These are phyloP conservation scores for Drosophila acutilabella DNA, from an alignment of 2,888 invertebrate genomes.

Conservation along the genomic window DNA sequence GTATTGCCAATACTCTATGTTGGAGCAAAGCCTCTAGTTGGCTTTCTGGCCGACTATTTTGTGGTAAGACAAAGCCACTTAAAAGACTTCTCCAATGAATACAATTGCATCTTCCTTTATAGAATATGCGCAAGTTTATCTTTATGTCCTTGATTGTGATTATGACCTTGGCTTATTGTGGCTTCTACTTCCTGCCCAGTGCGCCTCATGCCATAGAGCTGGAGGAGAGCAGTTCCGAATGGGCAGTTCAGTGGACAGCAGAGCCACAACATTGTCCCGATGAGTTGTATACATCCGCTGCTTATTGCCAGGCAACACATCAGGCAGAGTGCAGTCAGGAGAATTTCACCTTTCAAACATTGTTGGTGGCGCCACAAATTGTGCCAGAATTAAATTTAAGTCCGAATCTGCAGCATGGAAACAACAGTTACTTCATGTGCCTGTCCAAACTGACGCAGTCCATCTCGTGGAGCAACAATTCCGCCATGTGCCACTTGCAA, in stretches of 20 bases:
- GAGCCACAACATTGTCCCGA: conserved; percentile 50
- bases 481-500: conserved; percentile 55
- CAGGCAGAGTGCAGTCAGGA: conserved; percentile 55
- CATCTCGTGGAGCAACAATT: conserved; percentile 26
- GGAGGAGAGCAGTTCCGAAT: conserved; percentile 48
- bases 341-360: conserved; percentile 37
- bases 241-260: conserved; percentile 58
- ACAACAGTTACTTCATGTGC: conserved; percentile 52
- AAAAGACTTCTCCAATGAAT: not conserved
- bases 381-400: conserved; percentile 15
- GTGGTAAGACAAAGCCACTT: conserved; percentile 83
- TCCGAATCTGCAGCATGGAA: conserved; percentile 48
- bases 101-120: not conserved
- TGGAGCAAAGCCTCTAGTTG: conserved; percentile 91
- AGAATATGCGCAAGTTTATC: conserved; percentile 88
- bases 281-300: conserved; percentile 24
- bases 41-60: conserved; percentile 91
- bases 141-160: conserved; percentile 88
- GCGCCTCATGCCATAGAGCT: conserved; percentile 68
- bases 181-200: conserved; percentile 89
- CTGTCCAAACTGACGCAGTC: conserved; percentile 16
- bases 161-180: conserved; percentile 89
- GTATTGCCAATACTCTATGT: conserved; percentile 91
- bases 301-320: conserved; percentile 54
- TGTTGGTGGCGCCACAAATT: conserved; percentile 52